Evolutionary conservation across 2,113 vertebrate species (phyloP).

Genomic region (Austrofundulus limnaeus): DNA sequence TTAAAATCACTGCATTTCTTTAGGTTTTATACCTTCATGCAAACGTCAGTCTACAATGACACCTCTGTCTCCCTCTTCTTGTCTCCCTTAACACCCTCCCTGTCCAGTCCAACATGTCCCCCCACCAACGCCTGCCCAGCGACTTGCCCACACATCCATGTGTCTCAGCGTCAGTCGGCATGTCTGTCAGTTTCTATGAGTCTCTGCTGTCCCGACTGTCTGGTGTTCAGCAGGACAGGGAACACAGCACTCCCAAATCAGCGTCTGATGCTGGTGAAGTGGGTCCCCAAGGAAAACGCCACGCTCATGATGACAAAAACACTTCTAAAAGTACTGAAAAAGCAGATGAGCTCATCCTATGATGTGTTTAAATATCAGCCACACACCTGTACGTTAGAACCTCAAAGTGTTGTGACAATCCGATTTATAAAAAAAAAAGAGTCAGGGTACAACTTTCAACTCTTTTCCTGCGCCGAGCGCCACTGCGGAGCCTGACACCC

Average conservation of each 20-base stretch:
- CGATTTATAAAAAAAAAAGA: constrained; percentile 40
- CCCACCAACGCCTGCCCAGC: constrained; percentile 45
- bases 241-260: constrained; percentile 44
- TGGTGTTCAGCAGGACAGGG: constrained; percentile 45
- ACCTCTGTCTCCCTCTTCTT: constrained; percentile 20
- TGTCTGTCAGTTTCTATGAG: constrained; percentile 63
- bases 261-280: constrained; percentile 35
- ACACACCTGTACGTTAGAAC: constrained; percentile 18
- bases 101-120: constrained; percentile 54
- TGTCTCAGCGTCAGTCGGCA: constrained; percentile 65
- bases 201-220: constrained; percentile 45
- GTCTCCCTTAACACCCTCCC: constrained; percentile 11
- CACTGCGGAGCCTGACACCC: constrained; percentile 52
- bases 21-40: background rate
- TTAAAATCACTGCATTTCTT: background rate
- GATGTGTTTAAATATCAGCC: constrained; percentile 17
- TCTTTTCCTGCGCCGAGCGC: constrained; percentile 34
- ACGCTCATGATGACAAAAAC: constrained; percentile 27
- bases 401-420: constrained; percentile 29
- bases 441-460: constrained; percentile 45
- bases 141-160: constrained; percentile 60
- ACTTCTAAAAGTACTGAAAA: constrained; percentile 5
- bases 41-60: constrained; percentile 7
- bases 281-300: constrained; percentile 22
- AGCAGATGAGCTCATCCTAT: constrained; percentile 1